Evolutionary conservation across 2,113 vertebrate genomes (phyloP), one percentile per base, ranked within the genome.

Genomic region (Myxocyprinus asiaticus): DNA sequence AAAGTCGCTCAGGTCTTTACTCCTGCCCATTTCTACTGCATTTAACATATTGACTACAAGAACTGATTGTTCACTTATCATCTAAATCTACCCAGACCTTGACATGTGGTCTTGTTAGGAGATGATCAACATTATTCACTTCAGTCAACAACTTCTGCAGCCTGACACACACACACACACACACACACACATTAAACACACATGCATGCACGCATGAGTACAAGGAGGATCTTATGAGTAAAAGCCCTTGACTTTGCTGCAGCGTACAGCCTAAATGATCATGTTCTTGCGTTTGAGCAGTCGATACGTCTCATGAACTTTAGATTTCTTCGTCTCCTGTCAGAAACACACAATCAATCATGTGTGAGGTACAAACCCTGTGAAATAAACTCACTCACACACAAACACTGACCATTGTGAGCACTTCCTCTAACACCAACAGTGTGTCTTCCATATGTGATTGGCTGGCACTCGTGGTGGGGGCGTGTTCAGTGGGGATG

Each of bases 91-190:
- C 22, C 22, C 22, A 33, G 22, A 33, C 22, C 22, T 33, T 33
- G 22, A 33, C 22, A 1, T 33, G 22, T 33, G 22, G 3, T 3
- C 22, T 33, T 33, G 22, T 33, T 33, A 33, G 22, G 22, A 33
- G 22, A 33, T 33, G 22, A 33, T 33, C 22, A 33, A 3, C 22
- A 33, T 33, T 33, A 33, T 33, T 33, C 22, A 3, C 95, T 0
- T 98, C 95, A 85, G 93, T 94, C 62, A 99, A 94, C 89, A 98
- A 95, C 87, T 96, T 99, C 91, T 96, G 97, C 17, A 99, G 92
- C 43, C 98, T 99, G 47, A 65, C 33, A 72, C 61, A 74, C 66
- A 81, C 53, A 76, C 17, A 76, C 59, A 62, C 22, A 33, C 22
- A 33, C 22, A 33, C 22, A 33, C 22, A 33, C 22, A 33, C 22